Base-by-base conservation (phyloP, 2,888 invertebrate genomes). In the Watsonalla binaria region DNA sequence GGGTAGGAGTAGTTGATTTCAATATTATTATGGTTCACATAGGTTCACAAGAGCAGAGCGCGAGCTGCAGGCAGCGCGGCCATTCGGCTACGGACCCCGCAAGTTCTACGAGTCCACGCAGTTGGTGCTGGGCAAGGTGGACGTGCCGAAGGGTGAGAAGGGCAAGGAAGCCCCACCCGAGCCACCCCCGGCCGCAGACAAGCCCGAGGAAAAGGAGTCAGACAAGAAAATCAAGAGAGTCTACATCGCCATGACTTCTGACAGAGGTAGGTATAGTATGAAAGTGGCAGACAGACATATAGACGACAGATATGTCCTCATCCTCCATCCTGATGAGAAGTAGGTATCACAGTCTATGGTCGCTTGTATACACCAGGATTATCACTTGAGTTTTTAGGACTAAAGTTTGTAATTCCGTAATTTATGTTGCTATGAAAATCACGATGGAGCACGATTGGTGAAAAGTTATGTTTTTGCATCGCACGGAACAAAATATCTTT, bases 31-130 rank as follows among this genome's bases (percentile, higher is more conserved):
- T 5, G 45, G 45, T 15, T 46, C 15, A 15, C 47, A 9, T 49
- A 96, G 96, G 74, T 96, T 94, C 77, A 92, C 95, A 33, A 89
- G 87, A 67, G 96, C 96, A 39, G 96, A 96, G 75, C 89, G 93
- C 51, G 96, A 96, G 56, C 82, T 96, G 52, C 89, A 92, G 65
- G 92, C 94, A 24, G 95, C 95, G 1, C 87, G 94, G 13, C 92
- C 95, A 0, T 96, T 94, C 75, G 96, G 96, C 33, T 91, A 92
- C 52, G 95, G 94, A 9, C 93, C 94, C 15, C 90, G 88, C 6
- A 93, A 93, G 54, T 96, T 96, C 78, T 95, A 93, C 80, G 81
- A 87, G 58, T 80, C 80, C 4, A 76, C 81, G 0, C 81, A 78
- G 0, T 66, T 90, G 47, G 72, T 84, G 33, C 70, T 67, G 50